phyloP scores from a whole-genome alignment of 92 coral and sea anemone species.

The Epizoanthus illoricatus region DNA sequence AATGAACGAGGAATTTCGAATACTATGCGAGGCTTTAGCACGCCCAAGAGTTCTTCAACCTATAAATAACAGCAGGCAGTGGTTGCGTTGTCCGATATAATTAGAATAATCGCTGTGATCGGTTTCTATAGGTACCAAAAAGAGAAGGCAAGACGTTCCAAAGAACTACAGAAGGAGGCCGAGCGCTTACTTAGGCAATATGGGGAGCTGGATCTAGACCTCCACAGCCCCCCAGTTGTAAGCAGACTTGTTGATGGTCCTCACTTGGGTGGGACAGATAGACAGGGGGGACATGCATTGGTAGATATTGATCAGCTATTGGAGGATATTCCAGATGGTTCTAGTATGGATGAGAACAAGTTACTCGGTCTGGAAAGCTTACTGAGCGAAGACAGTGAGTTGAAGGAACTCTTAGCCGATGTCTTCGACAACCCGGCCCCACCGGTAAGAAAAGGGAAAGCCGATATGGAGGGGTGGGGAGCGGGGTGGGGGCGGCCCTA shows the following conservation, averaged over 20 bases:
- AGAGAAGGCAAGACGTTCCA: not conserved
- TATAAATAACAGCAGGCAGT: not conserved
- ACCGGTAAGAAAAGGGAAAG: not conserved
- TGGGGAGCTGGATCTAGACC: constrained; percentile 16
- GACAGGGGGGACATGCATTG: not conserved
- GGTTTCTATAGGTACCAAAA: not conserved
- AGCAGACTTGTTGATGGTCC: not conserved
- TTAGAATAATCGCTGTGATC: not conserved
- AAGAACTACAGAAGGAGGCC: constrained; percentile 22
- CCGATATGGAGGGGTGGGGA: too few species aligned
- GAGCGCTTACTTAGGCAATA: constrained; percentile 35
- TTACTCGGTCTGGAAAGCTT: constrained; percentile 19
- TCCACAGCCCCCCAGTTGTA: not conserved
- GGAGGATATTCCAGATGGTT: constrained; percentile 30
- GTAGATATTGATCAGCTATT: constrained; percentile 30
- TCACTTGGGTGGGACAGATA: not conserved
- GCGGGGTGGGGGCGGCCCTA: too few species aligned
- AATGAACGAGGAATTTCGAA: too few species aligned
- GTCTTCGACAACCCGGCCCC: constrained; percentile 7
- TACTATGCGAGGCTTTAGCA: too few species aligned
- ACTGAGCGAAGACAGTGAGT: constrained; percentile 30
- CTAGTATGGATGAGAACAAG: constrained; percentile 14
- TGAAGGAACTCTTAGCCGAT: constrained; percentile 29
- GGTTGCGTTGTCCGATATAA: not conserved
- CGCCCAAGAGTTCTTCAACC: too few species aligned